Conservation (phyloP, 2,888 invertebrate genomes). For the Melanargia galathea region DNA sequence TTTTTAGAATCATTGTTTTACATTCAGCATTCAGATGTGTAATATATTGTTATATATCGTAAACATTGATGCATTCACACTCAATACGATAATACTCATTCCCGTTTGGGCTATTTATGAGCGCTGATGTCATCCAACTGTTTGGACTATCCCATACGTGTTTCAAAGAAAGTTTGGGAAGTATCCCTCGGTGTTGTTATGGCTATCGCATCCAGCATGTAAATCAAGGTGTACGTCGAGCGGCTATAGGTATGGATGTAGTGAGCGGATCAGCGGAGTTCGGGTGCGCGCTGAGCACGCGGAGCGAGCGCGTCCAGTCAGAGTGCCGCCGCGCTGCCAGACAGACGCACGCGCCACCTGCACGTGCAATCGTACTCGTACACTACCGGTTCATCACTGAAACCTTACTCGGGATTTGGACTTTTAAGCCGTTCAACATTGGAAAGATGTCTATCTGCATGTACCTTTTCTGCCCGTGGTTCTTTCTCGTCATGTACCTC, state of each 20-base stretch:
- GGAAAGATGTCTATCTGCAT: slow-evolving; percentile 82
- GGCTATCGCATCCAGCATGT: slow-evolving; percentile 56
- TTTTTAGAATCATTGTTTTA: slow-evolving; percentile 3
- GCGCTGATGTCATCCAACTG: slow-evolving; percentile 6
- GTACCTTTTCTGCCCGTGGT: slow-evolving; percentile 86
- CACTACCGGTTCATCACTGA: slow-evolving; percentile 64
- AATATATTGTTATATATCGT: neutral
- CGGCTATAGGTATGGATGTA: slow-evolving; percentile 63
- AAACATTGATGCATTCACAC: neutral
- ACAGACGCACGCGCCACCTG: slow-evolving; percentile 78
- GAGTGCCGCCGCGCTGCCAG: slow-evolving; percentile 80
- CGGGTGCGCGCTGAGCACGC: slow-evolving; percentile 73
- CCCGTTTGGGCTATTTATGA: slow-evolving; percentile 15
- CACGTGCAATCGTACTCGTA: slow-evolving; percentile 56
- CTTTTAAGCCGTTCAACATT: slow-evolving; percentile 48
- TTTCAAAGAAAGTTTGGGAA: slow-evolving; percentile 40
- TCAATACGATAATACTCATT: neutral
- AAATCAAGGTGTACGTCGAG: slow-evolving; percentile 71
- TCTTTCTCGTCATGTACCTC: slow-evolving; percentile 85
- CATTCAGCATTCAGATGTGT: neutral
- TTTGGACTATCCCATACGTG: slow-evolving; percentile 32
- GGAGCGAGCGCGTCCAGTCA: slow-evolving; percentile 80
- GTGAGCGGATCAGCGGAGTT: slow-evolving; percentile 76
- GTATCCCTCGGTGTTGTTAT: slow-evolving; percentile 39
- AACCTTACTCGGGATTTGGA: slow-evolving; percentile 54